Conservation (phyloP, 1,140 invertebrate genomes). For the Phymastichus coffea region DNA sequence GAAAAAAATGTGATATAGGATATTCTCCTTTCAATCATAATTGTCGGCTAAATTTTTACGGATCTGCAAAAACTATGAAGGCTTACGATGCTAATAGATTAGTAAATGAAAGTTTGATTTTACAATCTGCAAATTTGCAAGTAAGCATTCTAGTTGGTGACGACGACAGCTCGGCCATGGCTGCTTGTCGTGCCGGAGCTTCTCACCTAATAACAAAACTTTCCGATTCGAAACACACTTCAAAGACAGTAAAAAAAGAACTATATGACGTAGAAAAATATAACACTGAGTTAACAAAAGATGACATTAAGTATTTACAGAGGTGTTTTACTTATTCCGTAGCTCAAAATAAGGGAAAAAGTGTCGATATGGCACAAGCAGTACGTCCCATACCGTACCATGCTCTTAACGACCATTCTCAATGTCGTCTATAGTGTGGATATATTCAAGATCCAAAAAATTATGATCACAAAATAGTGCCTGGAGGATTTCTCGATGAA, state of each 20-base stretch:
- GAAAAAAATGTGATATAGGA: not conserved
- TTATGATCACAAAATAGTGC: conserved; percentile 25
- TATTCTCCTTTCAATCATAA: not conserved
- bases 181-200: conserved; percentile 3
- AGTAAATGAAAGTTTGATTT: conserved; percentile 10
- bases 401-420: conserved; percentile 29
- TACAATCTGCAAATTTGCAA: conserved; percentile 10
- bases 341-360: conserved; percentile 28
- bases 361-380: conserved; percentile 12
- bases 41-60: conserved; percentile 1
- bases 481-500: conserved; percentile 22
- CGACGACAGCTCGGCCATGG: conserved; percentile 24
- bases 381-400: conserved; percentile 24
- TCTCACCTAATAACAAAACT: conserved; percentile 19
- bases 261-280: conserved; percentile 20
- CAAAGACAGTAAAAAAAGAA: conserved; percentile 12
- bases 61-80: conserved; percentile 27
- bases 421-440: conserved; percentile 31
- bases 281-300: conserved; percentile 20
- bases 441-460: conserved; percentile 23
- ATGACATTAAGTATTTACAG: conserved; percentile 25
- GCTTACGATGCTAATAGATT: too few relatives aligned
- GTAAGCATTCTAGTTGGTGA: conserved; percentile 22
- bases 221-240: conserved; percentile 22
- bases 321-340: conserved; percentile 27